Conservation (phyloP, 2,797 vertebrate species). For the Pangasius djambal region DNA sequence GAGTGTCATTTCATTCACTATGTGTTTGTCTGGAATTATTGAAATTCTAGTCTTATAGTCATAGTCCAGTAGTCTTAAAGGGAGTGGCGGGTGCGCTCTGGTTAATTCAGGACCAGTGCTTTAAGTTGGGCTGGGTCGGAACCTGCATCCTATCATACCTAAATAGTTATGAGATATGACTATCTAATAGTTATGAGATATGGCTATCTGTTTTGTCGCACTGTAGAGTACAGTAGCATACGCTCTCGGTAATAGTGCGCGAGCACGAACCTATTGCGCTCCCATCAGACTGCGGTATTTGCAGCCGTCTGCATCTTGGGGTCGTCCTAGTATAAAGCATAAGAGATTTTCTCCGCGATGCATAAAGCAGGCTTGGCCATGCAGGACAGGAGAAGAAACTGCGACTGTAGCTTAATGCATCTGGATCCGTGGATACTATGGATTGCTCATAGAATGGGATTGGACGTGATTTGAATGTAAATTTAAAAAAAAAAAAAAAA, state of each 20-base stretch:
- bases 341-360: constrained; percentile 49
- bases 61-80: background rate
- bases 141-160: background rate
- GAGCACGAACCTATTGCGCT: constrained; percentile 26
- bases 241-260: background rate
- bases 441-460: background rate
- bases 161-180: background rate
- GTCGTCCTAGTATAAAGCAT: constrained; percentile 65
- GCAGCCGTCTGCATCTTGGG: constrained; percentile 65
- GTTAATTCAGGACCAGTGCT: background rate
- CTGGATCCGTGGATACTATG: background rate
- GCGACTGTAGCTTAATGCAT: background rate
- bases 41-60: background rate
- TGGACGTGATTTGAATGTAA: background rate
- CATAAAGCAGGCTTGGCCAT: background rate
- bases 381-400: constrained; percentile 10
- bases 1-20: background rate
- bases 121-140: background rate
- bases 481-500: background rate
- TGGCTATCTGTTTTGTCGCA: background rate
- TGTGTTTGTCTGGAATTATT: background rate
- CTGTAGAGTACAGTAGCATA: background rate
- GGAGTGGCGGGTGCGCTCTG: constrained; percentile 6
- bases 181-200: background rate
- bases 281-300: constrained; percentile 58